Conservation (phyloP, 2,888 invertebrate genomes). For the Pandemis corylana region DNA sequence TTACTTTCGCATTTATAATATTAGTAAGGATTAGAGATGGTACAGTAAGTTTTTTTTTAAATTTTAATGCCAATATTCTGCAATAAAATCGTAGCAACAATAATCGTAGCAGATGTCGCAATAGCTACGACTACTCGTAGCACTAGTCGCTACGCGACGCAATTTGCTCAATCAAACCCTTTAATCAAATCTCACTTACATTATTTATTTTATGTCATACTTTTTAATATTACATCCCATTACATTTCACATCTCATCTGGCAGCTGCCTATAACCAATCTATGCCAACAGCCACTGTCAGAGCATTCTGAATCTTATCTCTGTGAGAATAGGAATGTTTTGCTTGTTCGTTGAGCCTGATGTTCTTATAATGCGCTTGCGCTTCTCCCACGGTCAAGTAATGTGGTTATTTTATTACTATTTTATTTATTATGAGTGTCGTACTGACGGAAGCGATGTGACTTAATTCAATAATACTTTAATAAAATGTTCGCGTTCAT, state of each 20-base stretch:
- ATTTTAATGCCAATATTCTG: background rate
- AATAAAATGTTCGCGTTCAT: constrained; percentile 12
- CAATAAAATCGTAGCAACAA: background rate
- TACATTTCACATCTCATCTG: constrained; percentile 28
- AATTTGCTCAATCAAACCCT: constrained; percentile 14
- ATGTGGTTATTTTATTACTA: constrained; percentile 53
- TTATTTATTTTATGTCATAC: background rate
- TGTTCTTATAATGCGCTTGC: constrained; percentile 68
- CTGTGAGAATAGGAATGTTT: background rate
- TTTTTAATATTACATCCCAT: constrained; percentile 8
- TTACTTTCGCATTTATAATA: too few relatives aligned
- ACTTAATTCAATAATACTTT: constrained; percentile 25
- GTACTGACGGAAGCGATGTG: constrained; percentile 34
- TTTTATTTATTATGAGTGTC: constrained; percentile 37
- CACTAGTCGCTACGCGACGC: constrained; percentile 6
- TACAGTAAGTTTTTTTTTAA: too few relatives aligned
- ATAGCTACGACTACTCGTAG: constrained; percentile 24
- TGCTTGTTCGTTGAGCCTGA: constrained; percentile 48
- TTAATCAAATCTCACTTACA: background rate
- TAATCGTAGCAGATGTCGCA: background rate
- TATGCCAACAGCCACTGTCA: background rate
- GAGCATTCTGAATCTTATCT: background rate
- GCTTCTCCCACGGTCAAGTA: constrained; percentile 62
- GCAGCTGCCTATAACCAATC: constrained; percentile 25
- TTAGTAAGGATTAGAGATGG: too few relatives aligned